Evolutionary conservation across 2,888 invertebrate genomes (phyloP).

Genomic region (Acrobasis consociella): DNA sequence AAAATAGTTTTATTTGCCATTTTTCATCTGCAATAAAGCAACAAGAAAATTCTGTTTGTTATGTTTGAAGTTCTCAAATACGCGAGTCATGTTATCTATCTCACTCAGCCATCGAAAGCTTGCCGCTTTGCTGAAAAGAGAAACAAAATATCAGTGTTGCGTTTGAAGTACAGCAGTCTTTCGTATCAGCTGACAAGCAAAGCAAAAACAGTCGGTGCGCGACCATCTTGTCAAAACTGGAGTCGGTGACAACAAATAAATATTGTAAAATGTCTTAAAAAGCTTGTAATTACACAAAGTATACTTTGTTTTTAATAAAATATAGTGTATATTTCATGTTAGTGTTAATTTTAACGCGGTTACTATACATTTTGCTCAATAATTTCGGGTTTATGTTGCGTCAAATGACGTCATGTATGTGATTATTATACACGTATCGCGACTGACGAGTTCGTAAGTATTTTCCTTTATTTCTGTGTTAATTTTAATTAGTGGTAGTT

Average conservation of each 20-base stretch:
- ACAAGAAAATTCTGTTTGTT: slow-evolving; percentile 74
- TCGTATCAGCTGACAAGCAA: slow-evolving; percentile 84
- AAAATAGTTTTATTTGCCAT: slow-evolving; percentile 54
- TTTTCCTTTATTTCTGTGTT: slow-evolving; percentile 76
- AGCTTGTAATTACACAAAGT: slow-evolving; percentile 74
- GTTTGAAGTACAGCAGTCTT: slow-evolving; percentile 65
- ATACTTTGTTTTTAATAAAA: slow-evolving; percentile 68
- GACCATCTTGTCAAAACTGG: slow-evolving; percentile 83
- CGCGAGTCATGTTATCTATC: slow-evolving; percentile 50
- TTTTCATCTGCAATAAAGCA: slow-evolving; percentile 72
- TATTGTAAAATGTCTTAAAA: slow-evolving; percentile 80
- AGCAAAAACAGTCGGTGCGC: slow-evolving; percentile 84
- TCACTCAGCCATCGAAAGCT: slow-evolving; percentile 40
- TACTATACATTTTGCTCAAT: slow-evolving; percentile 76
- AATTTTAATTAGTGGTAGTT: slow-evolving; percentile 58
- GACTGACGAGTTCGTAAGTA: slow-evolving; percentile 79
- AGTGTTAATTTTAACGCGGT: slow-evolving; percentile 67
- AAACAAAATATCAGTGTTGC: slow-evolving; percentile 41
- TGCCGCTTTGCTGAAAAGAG: slow-evolving; percentile 45
- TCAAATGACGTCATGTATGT: slow-evolving; percentile 83
- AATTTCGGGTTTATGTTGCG: slow-evolving; percentile 79
- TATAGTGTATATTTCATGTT: slow-evolving; percentile 69
- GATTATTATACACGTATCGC: slow-evolving; percentile 81
- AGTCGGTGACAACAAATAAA: slow-evolving; percentile 81
- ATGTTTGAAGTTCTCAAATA: slow-evolving; percentile 59